Percentiles rank a stretch among this genome's conserved stretches.
phyloP scores from a whole-genome alignment of 2,888 invertebrate genomes.

The Dusona sp. region DNA sequence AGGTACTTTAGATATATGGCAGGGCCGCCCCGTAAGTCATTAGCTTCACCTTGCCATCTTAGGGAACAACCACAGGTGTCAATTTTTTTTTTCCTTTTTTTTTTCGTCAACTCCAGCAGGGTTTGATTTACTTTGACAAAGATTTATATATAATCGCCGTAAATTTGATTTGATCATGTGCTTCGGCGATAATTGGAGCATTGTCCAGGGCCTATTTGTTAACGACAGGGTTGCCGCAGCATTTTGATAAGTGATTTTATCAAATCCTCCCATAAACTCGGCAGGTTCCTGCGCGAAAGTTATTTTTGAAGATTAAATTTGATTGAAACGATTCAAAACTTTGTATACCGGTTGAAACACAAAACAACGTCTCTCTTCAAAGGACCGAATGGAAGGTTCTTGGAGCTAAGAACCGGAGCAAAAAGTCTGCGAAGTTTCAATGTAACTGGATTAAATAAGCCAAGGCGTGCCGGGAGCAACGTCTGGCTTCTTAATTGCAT shows the following conservation, averaged over 20 bases:
- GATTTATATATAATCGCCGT: neutral
- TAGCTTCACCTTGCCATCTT: neutral
- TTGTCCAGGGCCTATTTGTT: neutral
- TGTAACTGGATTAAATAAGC: conserved; percentile 75
- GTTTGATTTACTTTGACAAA: neutral
- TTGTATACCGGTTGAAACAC: neutral
- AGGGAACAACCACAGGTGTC: neutral
- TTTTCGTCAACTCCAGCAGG: neutral
- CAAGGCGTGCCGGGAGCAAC: conserved; percentile 74
- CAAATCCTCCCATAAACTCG: neutral
- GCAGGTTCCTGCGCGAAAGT: neutral
- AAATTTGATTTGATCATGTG: neutral
- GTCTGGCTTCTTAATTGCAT: conserved; percentile 81
- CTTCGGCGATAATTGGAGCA: neutral
- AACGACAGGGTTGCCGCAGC: neutral
- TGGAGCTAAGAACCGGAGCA: neutral
- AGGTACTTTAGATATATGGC: neutral
- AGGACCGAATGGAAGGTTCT: neutral
- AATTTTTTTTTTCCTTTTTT: neutral
- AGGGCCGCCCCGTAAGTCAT: neutral
- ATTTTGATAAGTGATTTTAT: neutral
- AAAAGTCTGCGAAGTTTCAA: conserved; percentile 28
- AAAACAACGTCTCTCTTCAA: neutral
- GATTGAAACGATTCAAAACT: neutral
- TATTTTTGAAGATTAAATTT: neutral